Conservation (phyloP, 2,797 vertebrate genomes). For the Sebastes matsubarae region DNA sequence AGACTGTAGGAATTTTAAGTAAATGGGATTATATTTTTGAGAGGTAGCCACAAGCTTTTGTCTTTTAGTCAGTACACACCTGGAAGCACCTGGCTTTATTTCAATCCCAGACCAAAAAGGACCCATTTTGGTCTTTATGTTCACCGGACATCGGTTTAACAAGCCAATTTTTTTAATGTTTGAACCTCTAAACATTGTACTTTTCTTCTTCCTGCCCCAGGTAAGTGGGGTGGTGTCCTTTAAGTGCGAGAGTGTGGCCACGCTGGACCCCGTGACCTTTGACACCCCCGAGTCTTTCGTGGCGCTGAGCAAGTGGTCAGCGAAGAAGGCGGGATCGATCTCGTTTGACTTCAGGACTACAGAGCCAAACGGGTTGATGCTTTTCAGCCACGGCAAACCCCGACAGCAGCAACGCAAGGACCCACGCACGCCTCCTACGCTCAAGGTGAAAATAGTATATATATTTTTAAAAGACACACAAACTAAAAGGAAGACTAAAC, state of each 20-base stretch:
- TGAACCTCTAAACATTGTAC: not conserved
- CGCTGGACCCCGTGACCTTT: conserved; percentile 98
- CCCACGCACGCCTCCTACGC: conserved; percentile 91
- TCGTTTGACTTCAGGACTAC: conserved; percentile 99
- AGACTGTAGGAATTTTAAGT: conserved; percentile 32
- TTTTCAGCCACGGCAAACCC: conserved; percentile 98
- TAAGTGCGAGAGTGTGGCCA: conserved; percentile 98
- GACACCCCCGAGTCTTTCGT: conserved; percentile 98
- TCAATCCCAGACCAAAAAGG: conserved; percentile 35
- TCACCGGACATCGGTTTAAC: conserved; percentile 1
- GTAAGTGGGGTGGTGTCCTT: conserved; percentile 97
- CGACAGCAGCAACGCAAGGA: conserved; percentile 93
- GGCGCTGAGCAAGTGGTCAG: conserved; percentile 96
- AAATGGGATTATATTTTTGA: conserved; percentile 65
- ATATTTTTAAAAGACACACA: not conserved
- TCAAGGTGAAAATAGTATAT: conserved; percentile 73
- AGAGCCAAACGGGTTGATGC: conserved; percentile 96
- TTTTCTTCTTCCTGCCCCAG: conserved; percentile 34
- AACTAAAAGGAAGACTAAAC: not conserved
- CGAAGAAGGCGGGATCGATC: conserved; percentile 98
- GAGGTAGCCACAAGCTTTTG: conserved; percentile 37
- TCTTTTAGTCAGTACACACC: conserved; percentile 44
- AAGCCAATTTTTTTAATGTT: not conserved
- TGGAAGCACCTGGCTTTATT: conserved; percentile 34
- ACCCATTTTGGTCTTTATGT: conserved; percentile 23